phyloP scores from a whole-genome alignment of 1,140 invertebrate species.

The Scaptomyza pallida region DNA sequence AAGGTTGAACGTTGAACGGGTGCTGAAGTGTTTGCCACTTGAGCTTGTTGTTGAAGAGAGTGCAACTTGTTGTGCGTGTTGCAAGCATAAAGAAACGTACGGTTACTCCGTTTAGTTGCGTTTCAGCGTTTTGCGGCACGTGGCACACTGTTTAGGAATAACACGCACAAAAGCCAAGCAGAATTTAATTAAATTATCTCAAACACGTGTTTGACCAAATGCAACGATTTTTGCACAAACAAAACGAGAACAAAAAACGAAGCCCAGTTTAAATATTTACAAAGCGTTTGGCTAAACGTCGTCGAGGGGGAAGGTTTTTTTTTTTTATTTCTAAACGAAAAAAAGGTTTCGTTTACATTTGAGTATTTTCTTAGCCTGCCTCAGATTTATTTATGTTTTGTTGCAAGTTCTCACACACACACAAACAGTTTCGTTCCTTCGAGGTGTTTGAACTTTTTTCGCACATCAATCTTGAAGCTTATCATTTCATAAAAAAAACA shows the following conservation, averaged over 20 bases:
- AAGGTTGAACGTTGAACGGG: constrained; percentile 1
- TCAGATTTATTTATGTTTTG: constrained; percentile 41
- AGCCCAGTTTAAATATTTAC: constrained; percentile 75
- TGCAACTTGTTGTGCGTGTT: constrained; percentile 39
- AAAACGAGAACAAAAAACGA: constrained; percentile 22
- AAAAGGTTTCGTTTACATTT: constrained; percentile 63
- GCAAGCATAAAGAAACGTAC: not conserved
- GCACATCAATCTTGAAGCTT: constrained; percentile 37
- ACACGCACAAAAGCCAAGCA: constrained; percentile 69
- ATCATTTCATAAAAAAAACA: constrained; percentile 6
- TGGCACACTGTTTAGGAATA: constrained; percentile 27
- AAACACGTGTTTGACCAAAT: constrained; percentile 83
- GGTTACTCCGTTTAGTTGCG: not conserved
- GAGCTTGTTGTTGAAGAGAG: constrained; percentile 51
- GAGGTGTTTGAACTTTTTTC: constrained; percentile 51
- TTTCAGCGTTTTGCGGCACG: constrained; percentile 34
- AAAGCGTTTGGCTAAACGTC: constrained; percentile 67
- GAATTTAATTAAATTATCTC: constrained; percentile 83
- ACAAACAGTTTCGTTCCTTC: no score
- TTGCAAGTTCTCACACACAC: no score
- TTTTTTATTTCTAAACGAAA: not conserved
- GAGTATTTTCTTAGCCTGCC: constrained; percentile 32
- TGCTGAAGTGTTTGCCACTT: constrained; percentile 78
- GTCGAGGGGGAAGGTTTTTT: constrained; percentile 39
- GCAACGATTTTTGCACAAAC: constrained; percentile 79